Conservation (phyloP, 92 coral and sea anemone species). For the Scolanthus callimorphus region DNA sequence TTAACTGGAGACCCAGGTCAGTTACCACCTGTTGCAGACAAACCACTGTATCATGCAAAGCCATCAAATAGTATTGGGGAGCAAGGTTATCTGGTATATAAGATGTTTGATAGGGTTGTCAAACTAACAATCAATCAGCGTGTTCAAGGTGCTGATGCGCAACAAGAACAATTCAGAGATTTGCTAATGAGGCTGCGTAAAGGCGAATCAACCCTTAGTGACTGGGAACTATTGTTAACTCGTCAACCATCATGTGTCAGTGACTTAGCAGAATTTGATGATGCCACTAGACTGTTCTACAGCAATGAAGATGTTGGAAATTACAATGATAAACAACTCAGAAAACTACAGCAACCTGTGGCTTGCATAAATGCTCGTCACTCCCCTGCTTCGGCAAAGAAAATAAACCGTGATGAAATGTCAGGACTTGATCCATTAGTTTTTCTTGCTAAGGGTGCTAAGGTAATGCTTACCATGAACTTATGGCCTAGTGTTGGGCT, state of each 20-base stretch:
- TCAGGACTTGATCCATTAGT: conserved; percentile 39
- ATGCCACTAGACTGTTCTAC: conserved; percentile 36
- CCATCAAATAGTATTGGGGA: conserved; percentile 32
- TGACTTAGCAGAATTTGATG: conserved; percentile 12
- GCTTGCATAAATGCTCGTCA: conserved; percentile 42
- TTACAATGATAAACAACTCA: conserved; percentile 20
- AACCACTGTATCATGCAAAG: conserved; percentile 35
- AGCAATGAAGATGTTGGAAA: conserved; percentile 31
- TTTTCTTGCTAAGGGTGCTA: conserved; percentile 19
- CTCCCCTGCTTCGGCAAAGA: conserved; percentile 35
- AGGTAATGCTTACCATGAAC: conserved; percentile 34
- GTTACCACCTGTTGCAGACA: conserved; percentile 41
- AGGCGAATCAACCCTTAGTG: conserved; percentile 13
- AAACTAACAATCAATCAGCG: conserved; percentile 28
- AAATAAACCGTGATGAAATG: conserved; percentile 18
- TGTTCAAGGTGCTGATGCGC: conserved; percentile 39
- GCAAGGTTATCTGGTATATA: conserved; percentile 35
- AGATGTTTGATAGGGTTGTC: conserved; percentile 28
- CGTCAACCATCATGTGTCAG: conserved; percentile 22
- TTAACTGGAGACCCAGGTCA: conserved; percentile 39
- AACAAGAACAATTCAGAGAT: conserved; percentile 36
- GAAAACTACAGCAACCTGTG: conserved; percentile 14
- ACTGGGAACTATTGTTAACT: conserved; percentile 24
- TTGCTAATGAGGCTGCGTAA: conserved; percentile 13
- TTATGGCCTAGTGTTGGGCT: conserved; percentile 54